Percentiles rank a stretch among this genome's conserved stretches.
These are phyloP conservation scores for Edolisoma coerulescens DNA, from an alignment of 2,113 vertebrate genomes.

Conservation along the genomic window DNA sequence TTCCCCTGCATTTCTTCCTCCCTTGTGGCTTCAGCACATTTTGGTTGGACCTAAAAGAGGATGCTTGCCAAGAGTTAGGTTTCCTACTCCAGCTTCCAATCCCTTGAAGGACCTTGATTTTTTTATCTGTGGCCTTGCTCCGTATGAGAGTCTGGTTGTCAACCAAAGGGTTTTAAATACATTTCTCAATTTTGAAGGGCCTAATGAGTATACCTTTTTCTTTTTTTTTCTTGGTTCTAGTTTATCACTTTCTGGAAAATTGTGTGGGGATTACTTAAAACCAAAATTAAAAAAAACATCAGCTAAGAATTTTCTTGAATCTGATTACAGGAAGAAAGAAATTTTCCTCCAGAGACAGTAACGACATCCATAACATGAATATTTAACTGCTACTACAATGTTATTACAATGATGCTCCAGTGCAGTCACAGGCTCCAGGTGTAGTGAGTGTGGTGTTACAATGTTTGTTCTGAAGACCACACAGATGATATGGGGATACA, in stretches of 20 bases:
- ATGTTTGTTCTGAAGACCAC: neutral
- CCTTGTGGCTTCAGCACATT: neutral
- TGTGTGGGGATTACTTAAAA: neutral
- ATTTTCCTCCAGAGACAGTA: neutral
- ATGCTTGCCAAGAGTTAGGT: neutral
- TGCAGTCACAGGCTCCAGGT: neutral
- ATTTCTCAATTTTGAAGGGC: neutral
- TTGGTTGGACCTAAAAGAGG: neutral
- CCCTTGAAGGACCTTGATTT: neutral
- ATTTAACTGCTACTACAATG: neutral
- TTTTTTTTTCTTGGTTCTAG: neutral
- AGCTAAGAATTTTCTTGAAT: neutral
- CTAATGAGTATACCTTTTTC: neutral
- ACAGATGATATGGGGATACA: neutral
- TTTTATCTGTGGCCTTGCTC: neutral
- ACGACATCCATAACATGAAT: neutral
- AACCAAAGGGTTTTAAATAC: neutral
- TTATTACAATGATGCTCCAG: neutral
- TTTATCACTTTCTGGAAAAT: neutral
- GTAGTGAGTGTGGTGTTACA: neutral
- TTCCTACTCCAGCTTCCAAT: neutral
- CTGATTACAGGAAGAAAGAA: neutral
- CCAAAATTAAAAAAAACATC: neutral
- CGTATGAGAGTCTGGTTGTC: neutral
- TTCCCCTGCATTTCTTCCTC: fast-evolving